Percentiles rank a stretch among this genome's conserved stretches.
phyloP scores from a whole-genome alignment of 2,888 invertebrate species.

The Tipula unca region DNA sequence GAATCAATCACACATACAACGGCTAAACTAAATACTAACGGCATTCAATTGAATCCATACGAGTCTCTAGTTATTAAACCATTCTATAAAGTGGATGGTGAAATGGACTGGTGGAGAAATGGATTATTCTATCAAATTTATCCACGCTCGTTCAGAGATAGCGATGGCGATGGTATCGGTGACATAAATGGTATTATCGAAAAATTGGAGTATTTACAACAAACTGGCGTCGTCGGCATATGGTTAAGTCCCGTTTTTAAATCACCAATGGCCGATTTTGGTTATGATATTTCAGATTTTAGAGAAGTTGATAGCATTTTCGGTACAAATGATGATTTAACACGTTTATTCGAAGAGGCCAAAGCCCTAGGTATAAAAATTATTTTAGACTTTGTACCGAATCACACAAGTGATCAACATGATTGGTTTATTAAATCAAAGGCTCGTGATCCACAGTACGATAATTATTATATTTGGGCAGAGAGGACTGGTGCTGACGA shows the following conservation, averaged over 20 bases:
- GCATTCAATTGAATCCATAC: conserved; percentile 17
- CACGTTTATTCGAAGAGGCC: conserved; percentile 34
- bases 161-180: conserved; percentile 42
- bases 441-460: conserved; percentile 51
- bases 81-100: not conserved
- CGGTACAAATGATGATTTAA: conserved; percentile 49
- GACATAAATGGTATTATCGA: conserved; percentile 44
- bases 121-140: conserved; percentile 66
- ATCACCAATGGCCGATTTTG: conserved; percentile 52
- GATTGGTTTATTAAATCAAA: conserved; percentile 76
- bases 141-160: conserved; percentile 63
- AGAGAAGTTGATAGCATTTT: conserved; percentile 46
- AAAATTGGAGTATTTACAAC: conserved; percentile 43
- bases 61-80: conserved; percentile 18
- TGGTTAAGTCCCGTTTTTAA: conserved; percentile 53
- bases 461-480: conserved; percentile 70
- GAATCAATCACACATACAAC: not conserved
- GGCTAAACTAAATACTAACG: not conserved
- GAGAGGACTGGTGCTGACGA: conserved; percentile 43
- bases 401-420: conserved; percentile 72
- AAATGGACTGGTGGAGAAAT: conserved; percentile 63
- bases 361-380: conserved; percentile 47
- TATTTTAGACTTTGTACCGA: conserved; percentile 61
- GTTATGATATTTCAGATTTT: conserved; percentile 52
- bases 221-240: conserved; percentile 45